Evolutionary conservation across 2,888 invertebrate species (phyloP).

Genomic region (Epistrophe eligans): DNA sequence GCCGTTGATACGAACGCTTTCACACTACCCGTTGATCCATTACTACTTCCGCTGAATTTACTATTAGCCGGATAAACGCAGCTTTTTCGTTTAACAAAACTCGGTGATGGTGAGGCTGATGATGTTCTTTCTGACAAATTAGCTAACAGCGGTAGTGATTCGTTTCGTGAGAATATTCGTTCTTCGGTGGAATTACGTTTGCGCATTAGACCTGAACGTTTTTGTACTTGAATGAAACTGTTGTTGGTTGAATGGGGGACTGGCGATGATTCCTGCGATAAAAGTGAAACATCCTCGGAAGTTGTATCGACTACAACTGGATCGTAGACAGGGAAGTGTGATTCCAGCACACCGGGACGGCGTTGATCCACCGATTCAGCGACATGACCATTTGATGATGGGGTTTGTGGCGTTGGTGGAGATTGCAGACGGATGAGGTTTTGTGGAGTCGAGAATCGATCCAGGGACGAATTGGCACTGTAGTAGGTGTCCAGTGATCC

Average conservation of each 20-base stretch:
- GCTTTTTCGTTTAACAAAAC: constrained; percentile 87
- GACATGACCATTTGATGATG: constrained; percentile 53
- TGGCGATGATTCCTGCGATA: constrained; percentile 74
- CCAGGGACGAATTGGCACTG: constrained; percentile 83
- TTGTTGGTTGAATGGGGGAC: constrained; percentile 76
- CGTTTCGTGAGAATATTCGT: constrained; percentile 83
- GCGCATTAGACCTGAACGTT: constrained; percentile 78
- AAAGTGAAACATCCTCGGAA: constrained; percentile 77
- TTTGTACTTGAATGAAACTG: constrained; percentile 72
- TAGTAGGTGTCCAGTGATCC: constrained; percentile 83
- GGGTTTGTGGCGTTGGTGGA: constrained; percentile 35
- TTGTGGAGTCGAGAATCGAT: constrained; percentile 78
- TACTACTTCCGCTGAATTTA: constrained; percentile 50
- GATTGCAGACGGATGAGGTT: constrained; percentile 65
- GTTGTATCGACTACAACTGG: constrained; percentile 53
- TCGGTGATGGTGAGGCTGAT: constrained; percentile 83
- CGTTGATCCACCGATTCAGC: constrained; percentile 50
- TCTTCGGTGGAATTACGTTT: constrained; percentile 83
- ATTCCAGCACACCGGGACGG: constrained; percentile 83
- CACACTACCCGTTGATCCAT: constrained; percentile 64
- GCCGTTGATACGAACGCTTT: constrained; percentile 61
- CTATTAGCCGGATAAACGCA: constrained; percentile 85
- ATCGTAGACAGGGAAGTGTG: constrained; percentile 83
- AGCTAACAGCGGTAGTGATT: constrained; percentile 86
- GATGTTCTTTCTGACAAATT: constrained; percentile 82